These are phyloP conservation scores for Fregetta grallaria DNA, from an alignment of 2,113 vertebrate species.

Conservation along the genomic window DNA sequence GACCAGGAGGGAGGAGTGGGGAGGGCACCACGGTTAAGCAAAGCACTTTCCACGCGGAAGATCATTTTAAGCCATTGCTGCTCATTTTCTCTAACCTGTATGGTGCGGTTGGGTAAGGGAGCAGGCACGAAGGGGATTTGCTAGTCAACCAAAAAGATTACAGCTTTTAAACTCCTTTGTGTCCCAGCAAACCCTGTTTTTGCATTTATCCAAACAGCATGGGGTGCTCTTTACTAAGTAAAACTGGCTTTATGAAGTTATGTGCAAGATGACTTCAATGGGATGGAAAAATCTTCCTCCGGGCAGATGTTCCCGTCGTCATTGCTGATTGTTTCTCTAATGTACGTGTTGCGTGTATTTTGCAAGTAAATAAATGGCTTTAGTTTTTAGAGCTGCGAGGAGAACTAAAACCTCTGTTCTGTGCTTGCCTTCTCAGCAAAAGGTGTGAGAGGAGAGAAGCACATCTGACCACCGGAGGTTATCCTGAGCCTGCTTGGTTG, in stretches of 20 bases:
- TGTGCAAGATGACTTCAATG: background rate
- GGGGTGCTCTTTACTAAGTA: accelerated
- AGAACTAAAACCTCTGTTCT: background rate
- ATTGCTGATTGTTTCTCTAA: background rate
- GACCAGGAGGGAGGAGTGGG: background rate
- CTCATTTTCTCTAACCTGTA: background rate
- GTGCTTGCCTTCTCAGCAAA: background rate
- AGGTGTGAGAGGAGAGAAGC: background rate
- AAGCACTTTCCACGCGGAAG: accelerated
- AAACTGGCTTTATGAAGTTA: background rate
- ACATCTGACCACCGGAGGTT: accelerated
- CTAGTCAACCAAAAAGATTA: background rate
- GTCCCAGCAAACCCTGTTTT: background rate
- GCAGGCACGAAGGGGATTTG: background rate
- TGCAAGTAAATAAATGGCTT: background rate
- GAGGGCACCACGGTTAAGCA: accelerated
- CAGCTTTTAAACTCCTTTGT: background rate
- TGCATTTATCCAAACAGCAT: background rate
- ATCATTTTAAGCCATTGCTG: background rate
- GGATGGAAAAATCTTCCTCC: background rate
- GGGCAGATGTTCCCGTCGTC: background rate
- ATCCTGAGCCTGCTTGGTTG: background rate
- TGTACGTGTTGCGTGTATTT: accelerated
- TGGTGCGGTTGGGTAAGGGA: background rate
- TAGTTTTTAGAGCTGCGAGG: background rate